Conservation (phyloP, 2,113 vertebrate genomes). For the Neogobius melanostomus region DNA sequence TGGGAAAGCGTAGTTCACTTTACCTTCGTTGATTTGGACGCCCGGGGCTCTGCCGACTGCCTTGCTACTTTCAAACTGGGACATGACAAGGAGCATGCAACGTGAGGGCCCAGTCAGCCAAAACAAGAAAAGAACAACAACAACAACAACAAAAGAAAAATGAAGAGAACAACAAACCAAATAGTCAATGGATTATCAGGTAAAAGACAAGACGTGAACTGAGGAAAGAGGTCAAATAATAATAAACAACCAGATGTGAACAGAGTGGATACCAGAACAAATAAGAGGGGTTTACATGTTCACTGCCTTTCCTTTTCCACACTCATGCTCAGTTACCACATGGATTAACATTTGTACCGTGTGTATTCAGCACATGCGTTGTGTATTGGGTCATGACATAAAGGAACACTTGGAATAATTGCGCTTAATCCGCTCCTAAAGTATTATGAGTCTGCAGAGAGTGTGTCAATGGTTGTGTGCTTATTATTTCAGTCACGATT, state of each 20-base stretch:
- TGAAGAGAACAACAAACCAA: constrained; percentile 39
- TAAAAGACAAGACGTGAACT: constrained; percentile 27
- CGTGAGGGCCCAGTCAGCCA: constrained; percentile 62
- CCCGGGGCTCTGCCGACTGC: constrained; percentile 72
- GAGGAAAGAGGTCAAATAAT: constrained; percentile 25
- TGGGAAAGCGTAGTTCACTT: constrained; percentile 59
- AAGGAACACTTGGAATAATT: constrained; percentile 15
- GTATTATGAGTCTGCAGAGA: constrained; percentile 54
- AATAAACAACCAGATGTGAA: constrained; percentile 35
- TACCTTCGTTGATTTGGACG: constrained; percentile 77
- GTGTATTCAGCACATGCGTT: constrained; percentile 9
- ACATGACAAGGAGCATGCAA: constrained; percentile 74
- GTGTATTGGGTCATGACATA: constrained; percentile 42
- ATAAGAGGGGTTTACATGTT: neutral
- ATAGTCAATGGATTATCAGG: constrained; percentile 53
- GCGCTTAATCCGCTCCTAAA: constrained; percentile 46
- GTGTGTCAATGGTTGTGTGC: neutral
- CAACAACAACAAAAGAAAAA: constrained; percentile 7
- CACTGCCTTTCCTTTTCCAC: neutral
- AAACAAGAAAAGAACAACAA: constrained; percentile 38
- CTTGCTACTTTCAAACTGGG: constrained; percentile 80
- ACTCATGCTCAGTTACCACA: constrained; percentile 9
- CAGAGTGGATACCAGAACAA: constrained; percentile 63
- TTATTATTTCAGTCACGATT: neutral
- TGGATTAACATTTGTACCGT: constrained; percentile 18